phyloP scores from a whole-genome alignment of 2,113 vertebrate species.

The Cyanoderma ruficeps region DNA sequence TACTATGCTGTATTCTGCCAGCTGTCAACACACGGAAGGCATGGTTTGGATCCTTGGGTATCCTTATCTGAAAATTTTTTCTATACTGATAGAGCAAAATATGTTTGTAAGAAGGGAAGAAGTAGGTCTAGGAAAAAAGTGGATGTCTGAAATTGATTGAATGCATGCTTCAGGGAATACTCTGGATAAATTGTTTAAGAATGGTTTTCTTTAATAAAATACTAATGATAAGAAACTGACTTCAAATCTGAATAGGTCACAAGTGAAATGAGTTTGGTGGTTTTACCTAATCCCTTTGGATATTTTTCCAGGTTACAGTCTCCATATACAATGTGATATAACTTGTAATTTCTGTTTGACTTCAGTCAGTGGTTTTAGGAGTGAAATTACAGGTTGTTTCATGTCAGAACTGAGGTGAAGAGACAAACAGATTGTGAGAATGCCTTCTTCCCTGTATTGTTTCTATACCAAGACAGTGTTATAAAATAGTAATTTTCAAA shows the following conservation, averaged over 20 bases:
- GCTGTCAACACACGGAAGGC: neutral
- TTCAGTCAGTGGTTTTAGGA: constrained; percentile 27
- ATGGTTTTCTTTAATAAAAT: constrained; percentile 70
- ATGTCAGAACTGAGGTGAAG: neutral
- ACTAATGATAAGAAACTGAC: constrained; percentile 64
- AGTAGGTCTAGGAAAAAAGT: neutral
- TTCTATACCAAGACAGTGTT: neutral
- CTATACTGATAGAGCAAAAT: neutral
- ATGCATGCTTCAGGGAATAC: constrained; percentile 32
- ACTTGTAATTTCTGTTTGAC: constrained; percentile 52
- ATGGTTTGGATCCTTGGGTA: neutral
- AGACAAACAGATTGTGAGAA: neutral
- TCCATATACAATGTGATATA: neutral
- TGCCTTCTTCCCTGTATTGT: neutral
- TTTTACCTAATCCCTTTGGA: constrained; percentile 55
- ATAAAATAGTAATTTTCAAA: neutral
- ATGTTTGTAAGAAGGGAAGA: neutral
- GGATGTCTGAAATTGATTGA: constrained; percentile 56
- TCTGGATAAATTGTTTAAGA: constrained; percentile 70
- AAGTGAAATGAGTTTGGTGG: constrained; percentile 65
- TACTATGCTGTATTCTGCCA: neutral
- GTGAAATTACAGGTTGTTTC: constrained; percentile 50
- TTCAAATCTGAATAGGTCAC: constrained; percentile 69
- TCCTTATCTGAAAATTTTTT: neutral
- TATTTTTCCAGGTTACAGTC: neutral